Base-by-base conservation (phyloP, 30 jellyfish, hydroid and myxozoan species). In the Rhopilema esculentum region DNA sequence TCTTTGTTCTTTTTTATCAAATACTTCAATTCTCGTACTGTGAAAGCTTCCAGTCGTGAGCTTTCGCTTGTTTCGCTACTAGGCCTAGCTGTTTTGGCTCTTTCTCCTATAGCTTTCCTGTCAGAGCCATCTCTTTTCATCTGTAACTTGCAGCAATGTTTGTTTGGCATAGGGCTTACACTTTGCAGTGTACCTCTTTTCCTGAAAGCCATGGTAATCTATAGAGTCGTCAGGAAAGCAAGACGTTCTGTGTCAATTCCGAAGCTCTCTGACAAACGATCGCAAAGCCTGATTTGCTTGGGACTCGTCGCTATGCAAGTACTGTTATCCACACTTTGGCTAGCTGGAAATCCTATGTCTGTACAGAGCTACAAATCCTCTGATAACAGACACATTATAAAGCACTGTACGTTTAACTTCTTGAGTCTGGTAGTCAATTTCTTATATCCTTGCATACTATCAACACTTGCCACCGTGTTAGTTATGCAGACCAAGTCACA, bases 11-110 rank as follows among this genome's bases (percentile, higher is more conserved):
- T 86, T 1, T 86, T 57, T 64, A n/a, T 86, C 22, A 28, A 32
- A 65, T 52, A 86, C 40, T 86, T 62, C 85, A 22, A 75, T 26
- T 49, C 76, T 19, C 79, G 78, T 1, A 23, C 79, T 2, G 68
- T 86, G 79, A 86, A 51, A 75, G 88, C 89, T 26, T 27, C 94
- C 20, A 49, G 79, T 25, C 94, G 94, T 0, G 94, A 86, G 33
- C 94, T 86, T 21, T 86, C 89, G 0, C 51, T 86, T 69, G 66
- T 74, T 17, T 40, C 69, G 2, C 78, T 86, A 17, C 16, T 57
- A 19, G 94, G 94, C 70, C 24, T 86, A 24, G 69, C 61, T 23
- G 68, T 50, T 8, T 52, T 66, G 40, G 62, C 63, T 26, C n/a
- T 49, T 7, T 73, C 94, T 7, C 86, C 94, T 4, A 9, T 86